These are phyloP conservation scores for Thunnus thynnus DNA, from an alignment of 2,113 vertebrate species.

Conservation along the genomic window DNA sequence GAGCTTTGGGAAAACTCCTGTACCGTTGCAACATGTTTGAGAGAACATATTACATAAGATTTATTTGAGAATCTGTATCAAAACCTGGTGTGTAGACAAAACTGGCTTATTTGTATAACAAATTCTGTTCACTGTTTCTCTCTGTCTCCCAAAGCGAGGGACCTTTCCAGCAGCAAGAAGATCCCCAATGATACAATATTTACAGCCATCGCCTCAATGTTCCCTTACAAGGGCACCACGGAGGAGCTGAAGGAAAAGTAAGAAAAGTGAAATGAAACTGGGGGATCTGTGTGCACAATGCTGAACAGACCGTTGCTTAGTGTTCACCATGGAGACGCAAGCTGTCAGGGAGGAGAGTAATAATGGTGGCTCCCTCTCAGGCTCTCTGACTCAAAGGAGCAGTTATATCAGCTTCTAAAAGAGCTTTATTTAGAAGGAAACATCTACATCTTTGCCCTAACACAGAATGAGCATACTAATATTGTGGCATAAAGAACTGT, in stretches of 20 bases:
- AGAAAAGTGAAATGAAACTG: slow-evolving; percentile 56
- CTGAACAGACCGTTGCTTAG: slow-evolving; percentile 71
- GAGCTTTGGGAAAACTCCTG: background rate
- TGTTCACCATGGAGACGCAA: slow-evolving; percentile 75
- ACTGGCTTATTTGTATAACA: slow-evolving; percentile 18
- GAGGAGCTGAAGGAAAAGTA: slow-evolving; percentile 99
- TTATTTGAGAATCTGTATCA: slow-evolving; percentile 42
- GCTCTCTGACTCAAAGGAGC: slow-evolving; percentile 56
- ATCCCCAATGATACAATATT: slow-evolving; percentile 98
- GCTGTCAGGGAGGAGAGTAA: slow-evolving; percentile 67
- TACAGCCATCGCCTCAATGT: slow-evolving; percentile 97
- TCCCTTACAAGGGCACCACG: slow-evolving; percentile 95
- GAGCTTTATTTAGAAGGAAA: slow-evolving; percentile 29
- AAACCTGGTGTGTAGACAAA: slow-evolving; percentile 32
- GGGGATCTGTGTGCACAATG: slow-evolving; percentile 45
- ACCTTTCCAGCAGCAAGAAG: slow-evolving; percentile 88
- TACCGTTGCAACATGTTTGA: slow-evolving; percentile 20
- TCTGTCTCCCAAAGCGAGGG: slow-evolving; percentile 84
- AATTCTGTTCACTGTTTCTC: slow-evolving; percentile 18
- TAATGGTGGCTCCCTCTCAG: slow-evolving; percentile 69
- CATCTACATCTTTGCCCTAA: background rate
- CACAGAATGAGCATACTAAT: background rate
- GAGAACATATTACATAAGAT: slow-evolving; percentile 48
- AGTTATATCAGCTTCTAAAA: slow-evolving; percentile 70
- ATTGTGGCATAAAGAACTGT: background rate